Percentiles rank a stretch among this genome's conserved stretches.
These are phyloP conservation scores for Ochlodes sylvanus DNA, from an alignment of 2,888 invertebrate species.

Conservation along the genomic window DNA sequence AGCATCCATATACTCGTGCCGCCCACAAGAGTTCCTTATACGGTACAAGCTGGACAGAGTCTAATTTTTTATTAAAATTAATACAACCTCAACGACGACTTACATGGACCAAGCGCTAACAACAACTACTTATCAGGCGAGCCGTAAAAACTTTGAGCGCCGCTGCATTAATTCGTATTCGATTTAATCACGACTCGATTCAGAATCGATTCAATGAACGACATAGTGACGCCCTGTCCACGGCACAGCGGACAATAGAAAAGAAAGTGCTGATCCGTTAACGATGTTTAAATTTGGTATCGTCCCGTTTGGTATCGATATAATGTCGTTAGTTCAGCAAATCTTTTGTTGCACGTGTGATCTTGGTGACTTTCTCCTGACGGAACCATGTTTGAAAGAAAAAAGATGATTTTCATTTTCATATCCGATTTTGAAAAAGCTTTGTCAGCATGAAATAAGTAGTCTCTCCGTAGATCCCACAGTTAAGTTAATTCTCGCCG, in stretches of 20 bases:
- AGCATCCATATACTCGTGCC: neutral
- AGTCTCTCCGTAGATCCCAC: no score
- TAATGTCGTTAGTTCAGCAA: constrained; percentile 28
- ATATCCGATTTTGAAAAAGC: neutral
- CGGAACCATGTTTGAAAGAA: constrained; percentile 19
- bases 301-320: constrained; percentile 28
- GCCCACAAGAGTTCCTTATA: constrained; percentile 1
- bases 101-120: constrained; percentile 3
- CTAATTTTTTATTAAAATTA: constrained; percentile 3
- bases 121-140: neutral
- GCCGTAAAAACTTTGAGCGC: constrained; percentile 15
- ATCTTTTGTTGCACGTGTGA: constrained; percentile 37
- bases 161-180: constrained; percentile 47
- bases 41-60: neutral
- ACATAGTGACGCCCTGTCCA: constrained; percentile 75
- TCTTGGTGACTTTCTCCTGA: constrained; percentile 32
- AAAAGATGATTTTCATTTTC: constrained; percentile 24
- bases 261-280: constrained; percentile 71
- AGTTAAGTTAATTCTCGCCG: no score
- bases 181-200: constrained; percentile 76
- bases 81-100: neutral
- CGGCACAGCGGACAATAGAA: constrained; percentile 67
- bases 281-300: constrained; percentile 48
- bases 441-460: no score
- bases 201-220: constrained; percentile 65